Base-by-base conservation (phyloP, 2,113 vertebrate genomes). In the Poeciliopsis prolifica region DNA sequence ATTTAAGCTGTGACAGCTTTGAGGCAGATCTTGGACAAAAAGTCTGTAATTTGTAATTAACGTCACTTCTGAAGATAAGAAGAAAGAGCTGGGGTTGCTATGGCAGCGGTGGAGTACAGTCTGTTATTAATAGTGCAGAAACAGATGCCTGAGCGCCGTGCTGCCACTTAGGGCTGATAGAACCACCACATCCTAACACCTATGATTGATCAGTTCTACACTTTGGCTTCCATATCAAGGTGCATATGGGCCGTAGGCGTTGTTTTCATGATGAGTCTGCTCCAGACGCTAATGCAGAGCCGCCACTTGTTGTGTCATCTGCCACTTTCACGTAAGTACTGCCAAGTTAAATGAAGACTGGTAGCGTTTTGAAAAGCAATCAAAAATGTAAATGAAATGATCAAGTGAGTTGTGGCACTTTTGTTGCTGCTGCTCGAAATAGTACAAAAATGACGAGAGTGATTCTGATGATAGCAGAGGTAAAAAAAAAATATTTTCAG, bases 41-140 rank as follows among this genome's bases (percentile, higher is more conserved):
- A 79, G 74, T 65, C 44, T 72, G 35, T 73, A 81, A 83, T 80
- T 79, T 76, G 74, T 63, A n/a, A 65, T 67, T 63, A 79, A 68
- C 76, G 22, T 83, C 66, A 77, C 62, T 58, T 74, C 61, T 67
- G 62, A 79, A 68, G 73, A 71, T 72, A 26, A 0, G 75, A 67
- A 66, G 65, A 67, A 64, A 62, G 72, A 79, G 80, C 61, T 68
- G 37, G 40, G 60, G 84, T 89, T 35, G 61, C 79, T 85, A 89
- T 89, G 85, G 89, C 87, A 93, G 85, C 85, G 69, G 78, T 69
- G 81, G 68, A 77, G 70, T 60, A 42, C 30, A 51, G 67, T 51
- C 4, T 48, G 68, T 69, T 93, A 92, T 90, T 89, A 94, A 92
- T 94, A 94, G 82, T 74, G 26, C 26, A 65, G 61, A 83, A 91